phyloP scores from a whole-genome alignment of 2,888 invertebrate genomes.

The Leptinotarsa rubiginosa region DNA sequence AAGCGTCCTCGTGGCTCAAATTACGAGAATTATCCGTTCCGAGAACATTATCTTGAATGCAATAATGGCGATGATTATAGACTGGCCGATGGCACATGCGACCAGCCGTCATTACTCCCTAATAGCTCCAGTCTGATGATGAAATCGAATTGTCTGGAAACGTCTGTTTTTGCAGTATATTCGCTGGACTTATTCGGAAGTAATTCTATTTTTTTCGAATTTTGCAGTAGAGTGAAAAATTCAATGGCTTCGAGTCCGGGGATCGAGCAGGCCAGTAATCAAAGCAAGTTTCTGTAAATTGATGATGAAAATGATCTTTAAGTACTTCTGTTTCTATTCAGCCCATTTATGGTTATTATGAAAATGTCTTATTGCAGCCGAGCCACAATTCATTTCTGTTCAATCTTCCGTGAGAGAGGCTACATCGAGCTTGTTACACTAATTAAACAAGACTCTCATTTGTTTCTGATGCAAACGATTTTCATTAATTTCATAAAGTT shows the following conservation, averaged over 20 bases:
- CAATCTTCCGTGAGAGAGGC: not conserved
- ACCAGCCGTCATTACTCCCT: not conserved
- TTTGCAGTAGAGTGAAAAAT: too few species aligned
- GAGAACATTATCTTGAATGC: conserved; percentile 16
- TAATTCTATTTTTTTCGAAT: too few species aligned
- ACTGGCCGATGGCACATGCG: not conserved
- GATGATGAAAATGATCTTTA: too few species aligned
- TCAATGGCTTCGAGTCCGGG: too few species aligned
- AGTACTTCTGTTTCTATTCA: too few species aligned
- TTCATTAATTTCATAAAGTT: conserved; percentile 22
- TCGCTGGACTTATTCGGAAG: too few species aligned
- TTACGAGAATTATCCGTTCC: conserved; percentile 23
- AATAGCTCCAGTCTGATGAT: conserved; percentile 9
- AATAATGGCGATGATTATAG: not conserved
- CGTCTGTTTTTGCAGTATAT: not conserved
- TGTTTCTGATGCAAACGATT: conserved; percentile 19
- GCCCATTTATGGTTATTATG: too few species aligned
- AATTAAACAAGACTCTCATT: conserved; percentile 19
- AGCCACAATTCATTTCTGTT: not conserved
- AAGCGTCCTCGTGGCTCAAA: not conserved
- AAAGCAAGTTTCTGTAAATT: too few species aligned
- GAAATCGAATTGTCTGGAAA: not conserved
- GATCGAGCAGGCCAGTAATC: too few species aligned
- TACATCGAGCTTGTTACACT: conserved; percentile 15
- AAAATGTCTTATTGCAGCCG: too few species aligned